Conservation (phyloP, 2,888 invertebrate species). For the Meloe dianella region DNA sequence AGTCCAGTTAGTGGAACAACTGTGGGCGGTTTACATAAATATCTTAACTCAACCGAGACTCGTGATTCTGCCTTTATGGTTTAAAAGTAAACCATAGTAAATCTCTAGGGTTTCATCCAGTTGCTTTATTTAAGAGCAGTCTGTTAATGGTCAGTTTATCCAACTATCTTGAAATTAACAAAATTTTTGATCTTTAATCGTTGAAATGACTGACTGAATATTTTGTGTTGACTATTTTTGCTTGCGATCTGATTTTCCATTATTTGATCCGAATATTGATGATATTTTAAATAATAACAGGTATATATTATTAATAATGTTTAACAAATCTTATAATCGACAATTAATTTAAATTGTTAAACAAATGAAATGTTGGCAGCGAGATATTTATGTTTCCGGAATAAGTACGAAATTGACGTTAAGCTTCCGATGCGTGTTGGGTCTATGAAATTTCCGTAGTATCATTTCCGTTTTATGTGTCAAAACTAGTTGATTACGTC, state of each 20-base stretch:
- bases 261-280: too few relatives aligned
- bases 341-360: background rate
- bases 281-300: too few relatives aligned
- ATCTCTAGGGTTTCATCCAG: constrained; percentile 49
- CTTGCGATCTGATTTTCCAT: too few relatives aligned
- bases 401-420: constrained; percentile 1
- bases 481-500: constrained; percentile 8
- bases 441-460: background rate
- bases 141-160: constrained; percentile 38
- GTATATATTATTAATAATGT: too few relatives aligned
- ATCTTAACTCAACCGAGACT: constrained; percentile 56
- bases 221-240: too few relatives aligned
- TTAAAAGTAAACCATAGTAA: constrained; percentile 58
- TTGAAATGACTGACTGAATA: background rate
- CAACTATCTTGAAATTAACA: constrained; percentile 44
- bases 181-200: constrained; percentile 28
- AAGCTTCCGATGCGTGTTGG: constrained; percentile 6
- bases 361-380: background rate
- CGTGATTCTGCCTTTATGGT: constrained; percentile 59
- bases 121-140: constrained; percentile 40
- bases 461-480: constrained; percentile 10
- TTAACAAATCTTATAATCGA: background rate
- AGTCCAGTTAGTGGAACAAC: constrained; percentile 37
- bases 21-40: constrained; percentile 56
- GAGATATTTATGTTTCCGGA: constrained; percentile 4